Evolutionary conservation across 2,888 invertebrate species (phyloP), one percentile per base, ranked within the genome.

Genomic region (Acronicta aceris): DNA sequence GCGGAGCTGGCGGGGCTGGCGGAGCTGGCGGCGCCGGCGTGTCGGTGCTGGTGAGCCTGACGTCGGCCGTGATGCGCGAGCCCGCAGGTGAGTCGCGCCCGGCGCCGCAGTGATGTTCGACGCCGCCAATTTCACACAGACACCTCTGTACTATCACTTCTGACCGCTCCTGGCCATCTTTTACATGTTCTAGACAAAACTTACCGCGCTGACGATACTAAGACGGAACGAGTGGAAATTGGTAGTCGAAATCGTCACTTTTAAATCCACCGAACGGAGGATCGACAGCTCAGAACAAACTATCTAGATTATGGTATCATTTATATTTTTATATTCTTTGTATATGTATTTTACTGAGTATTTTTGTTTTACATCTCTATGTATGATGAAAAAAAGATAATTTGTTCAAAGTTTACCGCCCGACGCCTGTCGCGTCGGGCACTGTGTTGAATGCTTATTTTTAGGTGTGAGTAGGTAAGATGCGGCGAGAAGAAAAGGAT

Each of bases 1-100:
- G 4, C 30, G 9, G 30, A 7, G 30, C 30, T 99, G 55, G 95
- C 97, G n/a, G 97, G 27, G 27, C 6, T 7, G 27, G 27, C 7
- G 7, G 27, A 1, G 27, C 6, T 7, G 27, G 27, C 7, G 27
- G 27, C 27, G 27, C 6, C 64, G 93, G 95, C 52, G 97, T 98
- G 60, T 95, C 96, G 54, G 98, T 99, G 72, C 97, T 97, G 72
- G 97, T 99, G 68, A 97, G 98, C 68, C 95, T 99, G 69, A 99
- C 99, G 52, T 99, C 99, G 71, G 98, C 99, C 48, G 95, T 98
- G 55, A 97, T 99, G 96, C 96, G 99, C 66, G 99, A 99, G 90
- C 96, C 97, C 90, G 79, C 89, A 73, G 96, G 96, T 96, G 83
- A 93, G 89, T 76, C 6, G 10, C 45, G 36, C 51, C 15, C 0